These are phyloP conservation scores for Sebastes variabilis DNA, from an alignment of 2,797 vertebrate species.

Conservation along the genomic window DNA sequence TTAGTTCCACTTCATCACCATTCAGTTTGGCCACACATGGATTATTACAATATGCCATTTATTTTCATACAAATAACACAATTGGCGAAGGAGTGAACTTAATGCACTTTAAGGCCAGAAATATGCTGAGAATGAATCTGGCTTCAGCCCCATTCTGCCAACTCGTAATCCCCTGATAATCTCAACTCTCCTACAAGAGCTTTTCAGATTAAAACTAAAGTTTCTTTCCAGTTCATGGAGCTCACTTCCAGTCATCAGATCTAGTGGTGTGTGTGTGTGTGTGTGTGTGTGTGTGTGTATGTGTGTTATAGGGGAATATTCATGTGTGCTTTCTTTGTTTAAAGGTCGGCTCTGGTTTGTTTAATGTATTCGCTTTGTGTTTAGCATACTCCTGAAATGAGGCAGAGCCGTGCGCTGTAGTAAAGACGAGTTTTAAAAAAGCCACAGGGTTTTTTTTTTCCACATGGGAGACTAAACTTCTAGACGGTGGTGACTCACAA, in stretches of 20 bases:
- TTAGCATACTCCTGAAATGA: slow-evolving; percentile 15
- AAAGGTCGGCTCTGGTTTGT: slow-evolving; percentile 11
- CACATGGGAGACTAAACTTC: background rate
- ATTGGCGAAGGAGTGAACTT: background rate
- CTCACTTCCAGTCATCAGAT: slow-evolving; percentile 21
- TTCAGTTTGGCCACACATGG: background rate
- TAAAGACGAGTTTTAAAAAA: background rate
- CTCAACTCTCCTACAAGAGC: slow-evolving; percentile 10
- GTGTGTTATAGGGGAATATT: background rate
- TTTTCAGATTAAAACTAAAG: slow-evolving; percentile 34
- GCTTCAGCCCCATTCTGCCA: background rate
- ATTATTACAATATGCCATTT: background rate
- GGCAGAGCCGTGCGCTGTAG: background rate
- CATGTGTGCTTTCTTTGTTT: background rate
- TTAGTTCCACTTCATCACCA: background rate
- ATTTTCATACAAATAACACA: background rate
- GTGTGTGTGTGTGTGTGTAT: background rate
- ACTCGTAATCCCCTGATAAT: slow-evolving; percentile 27
- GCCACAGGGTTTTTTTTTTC: background rate
- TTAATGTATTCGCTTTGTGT: slow-evolving; percentile 23
- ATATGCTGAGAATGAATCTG: slow-evolving; percentile 26
- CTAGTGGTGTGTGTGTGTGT: background rate
- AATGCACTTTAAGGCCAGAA: background rate
- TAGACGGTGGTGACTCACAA: background rate
- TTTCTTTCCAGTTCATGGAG: background rate